A percentile compares a stretch with the other conserved stretches of the same genome.
Evolutionary conservation across 2,888 invertebrate genomes (phyloP).

Genomic region (Tridacna crocea): DNA sequence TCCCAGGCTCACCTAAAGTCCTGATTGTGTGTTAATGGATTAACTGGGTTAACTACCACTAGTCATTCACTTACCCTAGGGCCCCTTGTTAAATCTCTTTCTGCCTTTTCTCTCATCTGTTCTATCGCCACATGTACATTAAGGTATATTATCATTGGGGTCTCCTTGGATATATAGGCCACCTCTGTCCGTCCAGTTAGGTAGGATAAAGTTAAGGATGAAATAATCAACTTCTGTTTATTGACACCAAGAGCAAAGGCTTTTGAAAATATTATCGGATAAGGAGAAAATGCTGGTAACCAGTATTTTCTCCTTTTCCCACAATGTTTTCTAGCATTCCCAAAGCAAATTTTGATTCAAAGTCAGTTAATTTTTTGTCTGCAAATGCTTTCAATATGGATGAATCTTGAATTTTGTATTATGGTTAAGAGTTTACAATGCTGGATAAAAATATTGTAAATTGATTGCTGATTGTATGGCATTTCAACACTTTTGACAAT

Average conservation of each 20-base stretch:
- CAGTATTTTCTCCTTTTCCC: background rate
- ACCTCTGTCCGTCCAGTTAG: slow-evolving; percentile 95
- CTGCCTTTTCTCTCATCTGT: slow-evolving; percentile 93
- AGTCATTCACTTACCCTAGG: slow-evolving; percentile 76
- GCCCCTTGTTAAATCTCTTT: slow-evolving; percentile 86
- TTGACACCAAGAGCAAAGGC: too few species aligned
- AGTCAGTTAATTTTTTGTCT: too few species aligned
- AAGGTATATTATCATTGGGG: slow-evolving; percentile 97
- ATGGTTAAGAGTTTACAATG: too few species aligned
- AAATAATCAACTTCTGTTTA: background rate
- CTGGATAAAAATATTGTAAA: too few species aligned
- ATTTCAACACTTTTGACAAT: too few species aligned
- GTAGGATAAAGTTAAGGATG: slow-evolving; percentile 67
- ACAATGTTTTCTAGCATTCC: background rate
- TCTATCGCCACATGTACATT: slow-evolving; percentile 98
- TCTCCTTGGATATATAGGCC: slow-evolving; percentile 97
- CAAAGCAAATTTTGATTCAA: too few species aligned
- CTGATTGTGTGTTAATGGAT: too few species aligned
- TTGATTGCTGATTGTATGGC: too few species aligned
- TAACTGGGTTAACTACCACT: too few species aligned
- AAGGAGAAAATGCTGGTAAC: background rate
- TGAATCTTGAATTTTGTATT: too few species aligned
- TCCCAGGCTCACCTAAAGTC: too few species aligned
- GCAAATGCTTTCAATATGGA: too few species aligned
- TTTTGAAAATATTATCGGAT: background rate